Evolutionary conservation across 2,113 vertebrate species (phyloP).

Genomic region (Sinocyclocheilus rhinocerous): DNA sequence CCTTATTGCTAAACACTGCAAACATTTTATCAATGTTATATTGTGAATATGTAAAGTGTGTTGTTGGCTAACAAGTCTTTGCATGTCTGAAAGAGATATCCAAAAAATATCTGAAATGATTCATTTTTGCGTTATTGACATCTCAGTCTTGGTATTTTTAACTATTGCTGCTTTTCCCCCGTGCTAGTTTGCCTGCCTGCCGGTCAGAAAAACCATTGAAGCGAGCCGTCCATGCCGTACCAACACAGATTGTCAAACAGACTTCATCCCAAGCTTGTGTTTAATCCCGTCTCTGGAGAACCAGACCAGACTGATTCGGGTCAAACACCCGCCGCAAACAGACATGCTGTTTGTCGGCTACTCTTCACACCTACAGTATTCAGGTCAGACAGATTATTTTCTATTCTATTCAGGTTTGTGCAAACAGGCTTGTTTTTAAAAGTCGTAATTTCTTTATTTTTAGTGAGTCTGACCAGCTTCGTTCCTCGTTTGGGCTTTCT

Average conservation of each 20-base stretch:
- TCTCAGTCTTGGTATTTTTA: not conserved
- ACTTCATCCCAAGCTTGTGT: slow-evolving; percentile 80
- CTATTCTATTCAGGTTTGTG: not conserved
- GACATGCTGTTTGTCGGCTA: slow-evolving; percentile 98
- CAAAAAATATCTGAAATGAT: not conserved
- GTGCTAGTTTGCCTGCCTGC: slow-evolving; percentile 84
- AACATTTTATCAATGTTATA: not conserved
- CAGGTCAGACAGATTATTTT: slow-evolving; percentile 74
- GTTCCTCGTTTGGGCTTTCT: slow-evolving; percentile 91
- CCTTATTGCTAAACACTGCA: not conserved
- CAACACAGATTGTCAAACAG: slow-evolving; percentile 83
- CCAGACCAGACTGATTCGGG: slow-evolving; percentile 92
- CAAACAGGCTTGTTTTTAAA: slow-evolving; percentile 15
- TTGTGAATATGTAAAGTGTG: not conserved
- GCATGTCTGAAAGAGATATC: not conserved
- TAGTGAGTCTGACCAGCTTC: slow-evolving; percentile 96
- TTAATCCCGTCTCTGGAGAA: slow-evolving; percentile 94
- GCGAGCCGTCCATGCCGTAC: slow-evolving; percentile 81
- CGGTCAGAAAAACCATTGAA: slow-evolving; percentile 90
- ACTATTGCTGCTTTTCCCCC: not conserved
- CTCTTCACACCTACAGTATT: slow-evolving; percentile 90
- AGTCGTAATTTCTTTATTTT: slow-evolving; percentile 45
- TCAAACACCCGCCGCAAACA: slow-evolving; percentile 86
- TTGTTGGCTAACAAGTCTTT: not conserved
- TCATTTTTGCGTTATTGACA: not conserved